These are phyloP conservation scores for Drosophila pectinifera DNA, from an alignment of 1,140 invertebrate genomes.

Conservation along the genomic window DNA sequence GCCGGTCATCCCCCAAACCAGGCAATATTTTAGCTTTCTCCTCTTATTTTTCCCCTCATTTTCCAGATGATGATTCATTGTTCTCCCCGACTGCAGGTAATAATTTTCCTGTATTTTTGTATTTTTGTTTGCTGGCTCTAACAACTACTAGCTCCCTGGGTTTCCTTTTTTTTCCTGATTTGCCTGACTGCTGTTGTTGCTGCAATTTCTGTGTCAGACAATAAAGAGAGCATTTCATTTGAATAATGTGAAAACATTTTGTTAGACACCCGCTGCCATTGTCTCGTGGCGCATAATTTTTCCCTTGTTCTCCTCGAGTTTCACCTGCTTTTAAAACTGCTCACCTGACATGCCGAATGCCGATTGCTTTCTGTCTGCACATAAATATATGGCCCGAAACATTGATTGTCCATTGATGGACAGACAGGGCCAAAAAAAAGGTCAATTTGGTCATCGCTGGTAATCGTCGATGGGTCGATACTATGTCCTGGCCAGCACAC, in stretches of 20 bases:
- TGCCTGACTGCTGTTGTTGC: conserved; percentile 42
- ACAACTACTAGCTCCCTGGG: not conserved
- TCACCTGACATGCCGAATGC: conserved; percentile 36
- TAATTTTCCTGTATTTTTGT: conserved; percentile 29
- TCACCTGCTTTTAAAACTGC: conserved; percentile 26
- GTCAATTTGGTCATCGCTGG: conserved; percentile 22
- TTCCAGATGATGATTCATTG: conserved; percentile 56
- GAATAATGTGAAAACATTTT: conserved; percentile 79
- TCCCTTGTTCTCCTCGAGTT: too few relatives aligned
- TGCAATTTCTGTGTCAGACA: conserved; percentile 49
- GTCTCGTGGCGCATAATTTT: conserved; percentile 25
- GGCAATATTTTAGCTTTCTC: conserved; percentile 4
- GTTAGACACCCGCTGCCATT: conserved; percentile 38
- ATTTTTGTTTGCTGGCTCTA: conserved; percentile 11
- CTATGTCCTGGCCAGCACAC: too few relatives aligned
- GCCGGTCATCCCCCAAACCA: not conserved
- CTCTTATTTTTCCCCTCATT: conserved; percentile 15
- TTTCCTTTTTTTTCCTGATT: conserved; percentile 9
- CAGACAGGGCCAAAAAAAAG: conserved; percentile 12
- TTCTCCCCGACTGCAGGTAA: conserved; percentile 56
- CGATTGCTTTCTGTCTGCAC: conserved; percentile 37
- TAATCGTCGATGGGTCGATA: not conserved
- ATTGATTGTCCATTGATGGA: conserved; percentile 63
- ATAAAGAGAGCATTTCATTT: conserved; percentile 79
- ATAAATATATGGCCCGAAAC: conserved; percentile 19